Base-by-base conservation (phyloP, 1,140 invertebrate genomes). In the Ylistrum balloti region DNA sequence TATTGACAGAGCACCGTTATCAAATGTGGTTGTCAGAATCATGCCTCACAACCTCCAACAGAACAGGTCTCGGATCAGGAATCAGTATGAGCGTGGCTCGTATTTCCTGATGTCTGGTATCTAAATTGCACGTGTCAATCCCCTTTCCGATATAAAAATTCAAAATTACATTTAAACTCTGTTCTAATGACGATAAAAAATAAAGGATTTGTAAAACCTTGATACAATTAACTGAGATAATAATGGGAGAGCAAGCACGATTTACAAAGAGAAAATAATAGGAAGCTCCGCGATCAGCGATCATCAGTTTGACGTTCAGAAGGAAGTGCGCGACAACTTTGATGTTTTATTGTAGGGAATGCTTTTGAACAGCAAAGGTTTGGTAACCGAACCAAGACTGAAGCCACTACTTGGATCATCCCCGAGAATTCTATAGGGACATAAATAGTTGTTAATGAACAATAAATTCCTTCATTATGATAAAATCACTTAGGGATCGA, bases 401-500 rank as follows among this genome's bases (percentile, higher is more conserved):
- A 5, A 74, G n/a, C 56, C n/a, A 28, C 22, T 28, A 5, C 5
- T n/a, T 28, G n/a, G n/a, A n/a, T 28, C 22, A 74, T 28, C 56
- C 56, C 28, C 28, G 9, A 28, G 22, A 74, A 74, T 74, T 74
- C n/a, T 28, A 74, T 74, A 74, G 56, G 5, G 56, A 74, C 56
- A 74, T 74, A 5, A 74, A 74, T n/a, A n/a, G 56, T 28, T n/a
- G n/a, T 45, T 28, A n/a, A 74, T 74, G 56, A 28, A 74, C 56
- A 74, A 74, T 74, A 74, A 74, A 74, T 17, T n/a, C 15, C 28
- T 74, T 74, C 56, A 74, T 74, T 74, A 28, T 74, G 56, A n/a
- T 11, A 0, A n/a, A 74, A 74, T 74, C n/a, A 74, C n/a, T 11
- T 28, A n/a, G n/a, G 56, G 13, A 74, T 74, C 56, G 13, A 28